Evolutionary conservation across 2,888 invertebrate species (phyloP), one percentile per base, ranked within the genome.

Genomic region (Epinotia bilunana): DNA sequence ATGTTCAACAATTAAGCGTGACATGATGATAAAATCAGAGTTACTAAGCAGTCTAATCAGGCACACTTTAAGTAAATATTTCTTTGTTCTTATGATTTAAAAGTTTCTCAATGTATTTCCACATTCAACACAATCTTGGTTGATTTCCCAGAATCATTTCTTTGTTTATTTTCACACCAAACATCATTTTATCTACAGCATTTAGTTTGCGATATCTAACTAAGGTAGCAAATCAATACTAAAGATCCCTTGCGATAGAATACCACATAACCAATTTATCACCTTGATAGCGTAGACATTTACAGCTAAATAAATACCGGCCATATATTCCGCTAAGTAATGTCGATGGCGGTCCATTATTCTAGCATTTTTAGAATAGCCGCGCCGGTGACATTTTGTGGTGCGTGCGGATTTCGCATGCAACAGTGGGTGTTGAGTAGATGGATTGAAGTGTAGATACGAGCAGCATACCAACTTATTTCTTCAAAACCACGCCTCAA

Each of bases 271-370:
- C 9, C 57, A 46, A 64, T 72, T 64, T 64, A 64, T 72, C 57
- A 63, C 61, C 20, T 1, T 57, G 72, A 64, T 64, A 72, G 23
- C n/a, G 60, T 5, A 9, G 72, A 72, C 72, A 18, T 57, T 57
- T 58, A 72, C 72, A 64, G 64, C 72, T 58, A 72, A 72, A 72
- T 72, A 72, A 72, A 72, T 72, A 64, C 57, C 20, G n/a, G 58
- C 64, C 57, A 43, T 72, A 64, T 57, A 58, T 72, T 63, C 18
- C 12, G n/a, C 46, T 63, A 64, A 72, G 64, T 72, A 64, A 72
- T 72, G 72, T 55, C 33, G 61, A 61, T 18, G 16, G 16, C 5
- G 4, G 61, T 28, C 63, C 46, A 64, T 57, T 72, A 64, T 64
- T 64, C 49, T 33, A 65, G 46, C 18, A 65, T 65, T 73, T 73